phyloP scores from a whole-genome alignment of 2,797 vertebrate species.

The Peromyscus nudipes region DNA sequence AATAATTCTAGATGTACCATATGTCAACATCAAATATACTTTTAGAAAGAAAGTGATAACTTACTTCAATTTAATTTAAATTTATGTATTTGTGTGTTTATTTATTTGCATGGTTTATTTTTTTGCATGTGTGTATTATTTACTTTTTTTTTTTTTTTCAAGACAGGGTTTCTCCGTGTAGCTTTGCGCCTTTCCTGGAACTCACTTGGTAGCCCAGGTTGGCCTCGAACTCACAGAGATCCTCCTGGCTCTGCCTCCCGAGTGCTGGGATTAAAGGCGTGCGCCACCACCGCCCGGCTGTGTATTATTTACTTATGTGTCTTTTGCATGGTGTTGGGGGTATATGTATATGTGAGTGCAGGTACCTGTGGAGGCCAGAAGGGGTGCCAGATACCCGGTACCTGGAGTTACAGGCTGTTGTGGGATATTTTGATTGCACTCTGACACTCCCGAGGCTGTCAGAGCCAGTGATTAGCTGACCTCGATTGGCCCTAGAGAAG shows the following conservation, averaged over 20 bases:
- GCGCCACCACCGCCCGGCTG: too few relatives aligned
- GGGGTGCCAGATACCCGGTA: too few relatives aligned
- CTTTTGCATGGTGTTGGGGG: neutral
- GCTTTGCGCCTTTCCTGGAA: too few relatives aligned
- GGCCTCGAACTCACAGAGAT: too few relatives aligned
- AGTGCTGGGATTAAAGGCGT: too few relatives aligned
- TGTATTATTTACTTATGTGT: neutral
- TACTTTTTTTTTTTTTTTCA: too few relatives aligned
- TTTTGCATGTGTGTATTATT: neutral
- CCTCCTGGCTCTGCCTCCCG: too few relatives aligned
- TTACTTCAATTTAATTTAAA: neutral
- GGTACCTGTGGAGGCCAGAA: too few relatives aligned
- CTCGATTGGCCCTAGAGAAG: neutral
- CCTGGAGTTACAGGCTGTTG: neutral
- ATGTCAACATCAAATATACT: neutral
- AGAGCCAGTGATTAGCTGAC: neutral
- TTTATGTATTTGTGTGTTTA: neutral
- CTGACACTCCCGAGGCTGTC: neutral
- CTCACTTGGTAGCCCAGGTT: too few relatives aligned
- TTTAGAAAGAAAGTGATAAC: neutral
- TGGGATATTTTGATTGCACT: neutral
- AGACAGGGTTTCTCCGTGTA: too few relatives aligned
- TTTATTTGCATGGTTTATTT: neutral
- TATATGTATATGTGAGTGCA: neutral
- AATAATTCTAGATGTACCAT: slow-evolving; percentile 40